A percentile compares a stretch with the other conserved stretches of the same genome.
These are phyloP conservation scores for Brassicogethes aeneus DNA, from an alignment of 2,888 invertebrate species.

Conservation along the genomic window DNA sequence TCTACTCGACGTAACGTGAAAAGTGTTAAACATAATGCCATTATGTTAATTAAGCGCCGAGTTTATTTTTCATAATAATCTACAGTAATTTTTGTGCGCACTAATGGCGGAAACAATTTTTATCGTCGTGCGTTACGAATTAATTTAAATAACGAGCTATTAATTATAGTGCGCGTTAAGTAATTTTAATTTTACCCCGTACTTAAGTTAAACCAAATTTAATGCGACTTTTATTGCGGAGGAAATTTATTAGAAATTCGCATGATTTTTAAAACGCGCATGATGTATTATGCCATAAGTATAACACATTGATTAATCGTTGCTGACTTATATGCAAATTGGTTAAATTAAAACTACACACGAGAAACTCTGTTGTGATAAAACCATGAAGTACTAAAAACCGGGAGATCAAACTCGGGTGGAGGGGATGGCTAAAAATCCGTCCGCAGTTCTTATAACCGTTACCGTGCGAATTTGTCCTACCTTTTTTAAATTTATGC, in stretches of 20 bases:
- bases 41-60: too few species aligned
- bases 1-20: too few species aligned
- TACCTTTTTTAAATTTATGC: too few species aligned
- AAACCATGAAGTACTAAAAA: too few species aligned
- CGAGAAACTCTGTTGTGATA: too few species aligned
- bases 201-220: conserved; percentile 19
- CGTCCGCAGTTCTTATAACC: too few species aligned
- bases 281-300: conserved; percentile 18
- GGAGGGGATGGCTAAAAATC: too few species aligned
- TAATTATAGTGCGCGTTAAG: conserved; percentile 19
- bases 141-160: conserved; percentile 26
- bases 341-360: conserved; percentile 21
- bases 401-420: too few species aligned
- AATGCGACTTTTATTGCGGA: conserved; percentile 24
- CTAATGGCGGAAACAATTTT: conserved; percentile 5
- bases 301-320: conserved; percentile 22
- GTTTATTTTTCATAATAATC: neutral
- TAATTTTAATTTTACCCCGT: conserved; percentile 17
- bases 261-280: conserved; percentile 23
- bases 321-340: conserved; percentile 23
- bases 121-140: conserved; percentile 19
- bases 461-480: too few species aligned
- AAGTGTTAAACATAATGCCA: too few species aligned
- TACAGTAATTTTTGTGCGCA: neutral
- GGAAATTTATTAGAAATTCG: conserved; percentile 24